Evolutionary conservation across 2,888 invertebrate genomes (phyloP).

Genomic region (Osmoderma eremita): DNA sequence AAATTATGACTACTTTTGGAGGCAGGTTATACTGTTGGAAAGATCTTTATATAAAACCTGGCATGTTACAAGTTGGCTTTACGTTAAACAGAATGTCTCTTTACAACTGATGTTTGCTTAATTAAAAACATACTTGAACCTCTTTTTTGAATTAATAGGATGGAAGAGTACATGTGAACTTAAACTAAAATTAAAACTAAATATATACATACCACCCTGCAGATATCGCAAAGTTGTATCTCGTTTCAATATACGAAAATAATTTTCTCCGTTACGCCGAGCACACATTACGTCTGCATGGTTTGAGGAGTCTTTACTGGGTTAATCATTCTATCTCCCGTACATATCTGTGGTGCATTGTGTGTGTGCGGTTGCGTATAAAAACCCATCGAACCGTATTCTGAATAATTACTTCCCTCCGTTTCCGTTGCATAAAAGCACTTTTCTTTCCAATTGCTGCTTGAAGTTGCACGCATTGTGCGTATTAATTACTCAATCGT

Average conservation of each 20-base stretch:
- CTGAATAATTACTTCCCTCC: slow-evolving; percentile 29
- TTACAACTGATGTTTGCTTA: too few relatives aligned
- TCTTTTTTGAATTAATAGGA: too few relatives aligned
- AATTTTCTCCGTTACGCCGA: slow-evolving; percentile 15
- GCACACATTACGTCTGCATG: slow-evolving; percentile 12
- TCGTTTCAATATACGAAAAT: slow-evolving; percentile 9
- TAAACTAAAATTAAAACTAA: too few relatives aligned
- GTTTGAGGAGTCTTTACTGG: slow-evolving; percentile 18
- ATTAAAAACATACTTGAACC: too few relatives aligned
- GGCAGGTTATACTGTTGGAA: too few relatives aligned
- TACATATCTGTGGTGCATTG: not conserved
- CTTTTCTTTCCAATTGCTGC: slow-evolving; percentile 10
- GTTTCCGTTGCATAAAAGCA: slow-evolving; percentile 15
- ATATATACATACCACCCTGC: too few relatives aligned
- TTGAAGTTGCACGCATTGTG: not conserved
- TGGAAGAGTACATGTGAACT: too few relatives aligned
- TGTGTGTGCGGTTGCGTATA: not conserved
- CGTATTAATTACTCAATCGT: too few relatives aligned
- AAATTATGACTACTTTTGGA: too few relatives aligned
- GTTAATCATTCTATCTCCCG: slow-evolving; percentile 29
- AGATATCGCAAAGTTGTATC: not conserved
- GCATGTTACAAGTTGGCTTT: too few relatives aligned
- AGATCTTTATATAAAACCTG: too few relatives aligned
- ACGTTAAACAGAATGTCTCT: too few relatives aligned
- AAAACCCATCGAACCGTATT: slow-evolving; percentile 24